A percentile compares a stretch with the other conserved stretches of the same genome.
phyloP scores from a whole-genome alignment of 2,113 vertebrate species.

The Hiodon alosoides region DNA sequence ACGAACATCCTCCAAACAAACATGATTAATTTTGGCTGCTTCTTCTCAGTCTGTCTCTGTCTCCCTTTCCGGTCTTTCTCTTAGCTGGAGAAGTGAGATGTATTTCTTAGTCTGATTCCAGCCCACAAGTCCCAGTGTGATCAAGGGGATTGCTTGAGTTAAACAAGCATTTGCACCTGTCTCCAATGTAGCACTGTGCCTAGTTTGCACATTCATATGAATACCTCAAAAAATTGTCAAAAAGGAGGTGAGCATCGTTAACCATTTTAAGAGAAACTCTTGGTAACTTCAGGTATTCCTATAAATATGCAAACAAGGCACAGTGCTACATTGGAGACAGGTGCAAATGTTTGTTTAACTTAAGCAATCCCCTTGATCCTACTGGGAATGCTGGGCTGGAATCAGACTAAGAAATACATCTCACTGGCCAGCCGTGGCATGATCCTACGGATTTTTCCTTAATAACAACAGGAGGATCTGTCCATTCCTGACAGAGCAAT shows the following conservation, averaged over 20 bases:
- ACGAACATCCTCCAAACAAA: background rate
- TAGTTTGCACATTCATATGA: background rate
- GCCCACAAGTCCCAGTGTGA: background rate
- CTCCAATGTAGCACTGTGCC: background rate
- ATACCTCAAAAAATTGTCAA: too few relatives aligned
- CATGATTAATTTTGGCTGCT: background rate
- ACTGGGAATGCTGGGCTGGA: background rate
- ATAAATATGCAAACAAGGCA: background rate
- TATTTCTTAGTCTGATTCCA: background rate
- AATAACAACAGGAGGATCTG: too few relatives aligned
- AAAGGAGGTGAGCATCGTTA: too few relatives aligned
- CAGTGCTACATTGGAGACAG: background rate
- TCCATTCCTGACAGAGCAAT: too few relatives aligned
- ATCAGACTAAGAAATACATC: background rate
- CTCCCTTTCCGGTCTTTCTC: background rate
- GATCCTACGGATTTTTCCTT: too few relatives aligned
- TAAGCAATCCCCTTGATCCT: slow-evolving; percentile 1
- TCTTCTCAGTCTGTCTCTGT: background rate
- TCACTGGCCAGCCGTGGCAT: background rate
- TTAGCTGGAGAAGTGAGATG: background rate
- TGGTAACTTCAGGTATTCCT: too few relatives aligned
- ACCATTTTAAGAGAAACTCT: too few relatives aligned
- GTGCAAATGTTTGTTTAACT: slow-evolving; percentile 17
- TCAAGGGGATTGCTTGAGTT: slow-evolving; percentile 5
- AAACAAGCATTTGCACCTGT: slow-evolving; percentile 16